Percentiles rank a stretch among this genome's conserved stretches.
Evolutionary conservation across 2,888 invertebrate species (phyloP).

Genomic region (Lasioglossum pauxillum): DNA sequence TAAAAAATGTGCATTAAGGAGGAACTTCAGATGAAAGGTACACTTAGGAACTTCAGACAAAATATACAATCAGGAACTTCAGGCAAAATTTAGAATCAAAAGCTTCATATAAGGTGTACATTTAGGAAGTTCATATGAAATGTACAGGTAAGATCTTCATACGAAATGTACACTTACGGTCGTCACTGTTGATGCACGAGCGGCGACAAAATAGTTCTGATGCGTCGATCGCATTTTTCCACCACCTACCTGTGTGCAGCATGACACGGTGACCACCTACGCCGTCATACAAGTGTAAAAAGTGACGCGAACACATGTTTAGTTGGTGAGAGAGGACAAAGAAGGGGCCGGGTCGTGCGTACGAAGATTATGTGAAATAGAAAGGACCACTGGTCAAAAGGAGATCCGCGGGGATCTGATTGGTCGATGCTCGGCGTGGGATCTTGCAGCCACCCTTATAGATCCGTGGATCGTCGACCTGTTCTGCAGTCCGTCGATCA

Average conservation of each 20-base stretch:
- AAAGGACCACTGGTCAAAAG: constrained; percentile 46
- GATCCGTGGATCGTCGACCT: constrained; percentile 49
- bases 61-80: too few relatives aligned
- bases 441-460: constrained; percentile 52
- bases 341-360: constrained; percentile 32
- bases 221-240: neutral
- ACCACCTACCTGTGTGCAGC: neutral
- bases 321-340: constrained; percentile 25
- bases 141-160: neutral
- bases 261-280: constrained; percentile 15
- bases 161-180: neutral
- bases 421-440: constrained; percentile 54
- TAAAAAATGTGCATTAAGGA: too few relatives aligned
- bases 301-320: neutral
- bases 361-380: constrained; percentile 48
- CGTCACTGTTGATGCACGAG: neutral
- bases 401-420: constrained; percentile 31
- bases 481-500: constrained; percentile 42
- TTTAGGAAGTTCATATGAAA: too few relatives aligned
- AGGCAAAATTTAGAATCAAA: too few relatives aligned
- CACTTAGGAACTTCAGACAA: too few relatives aligned
- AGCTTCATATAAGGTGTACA: too few relatives aligned
- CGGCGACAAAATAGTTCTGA: neutral
- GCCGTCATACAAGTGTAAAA: neutral
- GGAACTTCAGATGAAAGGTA: too few relatives aligned